Evolutionary conservation across 2,888 invertebrate genomes (phyloP).

Genomic region (Ormyrus nitidulus): DNA sequence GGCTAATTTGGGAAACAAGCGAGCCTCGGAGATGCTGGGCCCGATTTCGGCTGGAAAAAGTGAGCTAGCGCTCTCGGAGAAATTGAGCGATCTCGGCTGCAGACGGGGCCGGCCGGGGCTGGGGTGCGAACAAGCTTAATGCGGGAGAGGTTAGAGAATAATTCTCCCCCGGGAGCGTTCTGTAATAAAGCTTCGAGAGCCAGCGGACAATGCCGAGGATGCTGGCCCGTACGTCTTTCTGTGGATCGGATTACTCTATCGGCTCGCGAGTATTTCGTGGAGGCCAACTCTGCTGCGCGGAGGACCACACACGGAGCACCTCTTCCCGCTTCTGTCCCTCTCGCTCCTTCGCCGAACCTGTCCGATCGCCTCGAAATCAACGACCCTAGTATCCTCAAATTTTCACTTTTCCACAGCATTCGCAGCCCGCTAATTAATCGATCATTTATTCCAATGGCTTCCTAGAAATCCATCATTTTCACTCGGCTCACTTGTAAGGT

Average conservation of each 20-base stretch:
- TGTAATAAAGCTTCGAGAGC: too few species aligned
- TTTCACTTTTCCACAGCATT: too few species aligned
- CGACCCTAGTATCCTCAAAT: background rate
- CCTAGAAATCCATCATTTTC: too few species aligned
- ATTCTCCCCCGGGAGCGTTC: too few species aligned
- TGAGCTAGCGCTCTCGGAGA: too few species aligned
- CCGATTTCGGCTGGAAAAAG: background rate
- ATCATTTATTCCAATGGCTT: too few species aligned
- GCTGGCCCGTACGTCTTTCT: background rate
- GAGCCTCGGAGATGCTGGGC: background rate
- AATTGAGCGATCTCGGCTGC: too few species aligned
- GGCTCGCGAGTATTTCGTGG: conserved; percentile 21
- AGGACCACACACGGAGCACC: background rate
- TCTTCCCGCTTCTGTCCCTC: background rate
- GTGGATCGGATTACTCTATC: background rate
- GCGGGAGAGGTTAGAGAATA: background rate
- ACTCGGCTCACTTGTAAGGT: too few species aligned
- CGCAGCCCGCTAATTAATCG: too few species aligned
- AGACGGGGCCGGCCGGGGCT: too few species aligned
- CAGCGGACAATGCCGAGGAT: background rate
- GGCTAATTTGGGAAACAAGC: background rate
- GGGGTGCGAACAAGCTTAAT: too few species aligned
- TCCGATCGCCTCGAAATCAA: conserved; percentile 18
- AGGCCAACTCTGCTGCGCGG: too few species aligned
- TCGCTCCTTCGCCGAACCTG: conserved; percentile 21